Base-by-base conservation (phyloP, 1,140 invertebrate genomes). In the Druon quercuslanigerum region DNA sequence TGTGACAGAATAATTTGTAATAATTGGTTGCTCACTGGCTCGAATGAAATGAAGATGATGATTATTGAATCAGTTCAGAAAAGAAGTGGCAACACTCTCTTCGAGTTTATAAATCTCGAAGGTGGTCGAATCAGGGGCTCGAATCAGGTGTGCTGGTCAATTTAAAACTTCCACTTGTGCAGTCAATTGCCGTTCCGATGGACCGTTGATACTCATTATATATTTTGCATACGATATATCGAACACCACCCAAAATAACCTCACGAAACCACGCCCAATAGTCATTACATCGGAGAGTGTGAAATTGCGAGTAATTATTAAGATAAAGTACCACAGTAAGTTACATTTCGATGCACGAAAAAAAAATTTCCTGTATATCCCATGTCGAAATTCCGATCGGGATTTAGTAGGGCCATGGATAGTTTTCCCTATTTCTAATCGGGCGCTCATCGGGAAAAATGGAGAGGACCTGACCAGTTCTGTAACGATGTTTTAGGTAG, bases 291-390 rank as follows among this genome's bases (percentile, higher is more conserved):
- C 80, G 78, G 84, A 87, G 85, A 83, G 78, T 78, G 82, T 82
- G 71, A 70, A 71, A 85, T 83, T 83, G 85, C 78, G 79, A 78
- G 77, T 84, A 86, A 87, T 87, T 81, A 86, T 85, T 83, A 83
- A 84, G 76, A 85, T 86, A 77, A 79, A 84, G 73, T 50, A 46
- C 20, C 13, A 16, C 40, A 40, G 40, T 40, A 40, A 3, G n/a
- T 46, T 9, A 40, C 25, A 40, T 33, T 16, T 33, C n/a, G 57
- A 60, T 60, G 40, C 40, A 33, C 40, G n/a, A n/a, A 25, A 25
- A 25, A 25, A n/a, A n/a, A n/a, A n/a, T n/a, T n/a, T n/a, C n/a
- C n/a, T n/a, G n/a, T n/a, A n/a, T n/a, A n/a, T n/a, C n/a, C n/a
- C n/a, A n/a, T n/a, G n/a, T n/a, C n/a, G n/a, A n/a, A n/a, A n/a